These are phyloP conservation scores for Anas platyrhynchos DNA, from an alignment of 2,113 vertebrate genomes.

Conservation along the genomic window DNA sequence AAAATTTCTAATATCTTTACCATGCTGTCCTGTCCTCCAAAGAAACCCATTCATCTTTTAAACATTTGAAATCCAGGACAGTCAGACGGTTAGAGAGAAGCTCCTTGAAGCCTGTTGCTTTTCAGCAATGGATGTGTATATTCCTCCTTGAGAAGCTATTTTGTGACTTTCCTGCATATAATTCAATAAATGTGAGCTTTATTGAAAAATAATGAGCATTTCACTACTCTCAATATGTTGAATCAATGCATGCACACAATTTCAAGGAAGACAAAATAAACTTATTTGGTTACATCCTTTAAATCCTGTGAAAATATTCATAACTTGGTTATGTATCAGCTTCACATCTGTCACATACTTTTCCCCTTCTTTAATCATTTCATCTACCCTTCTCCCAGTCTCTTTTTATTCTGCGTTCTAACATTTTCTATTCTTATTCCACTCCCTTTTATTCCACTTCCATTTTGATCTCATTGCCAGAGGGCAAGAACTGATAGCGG, in stretches of 20 bases:
- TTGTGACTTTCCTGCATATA: neutral
- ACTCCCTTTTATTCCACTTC: neutral
- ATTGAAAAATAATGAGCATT: neutral
- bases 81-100: neutral
- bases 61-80: neutral
- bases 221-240: neutral
- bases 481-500: neutral
- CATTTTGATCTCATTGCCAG: conserved; percentile 34
- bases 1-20: neutral
- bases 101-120: neutral
- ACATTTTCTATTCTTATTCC: neutral
- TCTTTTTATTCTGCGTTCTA: neutral
- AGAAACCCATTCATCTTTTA: neutral
- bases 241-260: neutral
- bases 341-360: neutral
- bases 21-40: neutral
- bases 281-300: neutral
- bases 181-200: neutral
- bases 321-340: neutral
- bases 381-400: neutral
- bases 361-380: conserved; percentile 15
- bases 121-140: neutral
- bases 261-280: neutral
- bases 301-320: neutral
- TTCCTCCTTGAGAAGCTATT: neutral